A percentile compares a stretch with the other conserved stretches of the same genome.
Conservation (phyloP, 2,797 vertebrate species). For the Lophotriccus pileatus region DNA sequence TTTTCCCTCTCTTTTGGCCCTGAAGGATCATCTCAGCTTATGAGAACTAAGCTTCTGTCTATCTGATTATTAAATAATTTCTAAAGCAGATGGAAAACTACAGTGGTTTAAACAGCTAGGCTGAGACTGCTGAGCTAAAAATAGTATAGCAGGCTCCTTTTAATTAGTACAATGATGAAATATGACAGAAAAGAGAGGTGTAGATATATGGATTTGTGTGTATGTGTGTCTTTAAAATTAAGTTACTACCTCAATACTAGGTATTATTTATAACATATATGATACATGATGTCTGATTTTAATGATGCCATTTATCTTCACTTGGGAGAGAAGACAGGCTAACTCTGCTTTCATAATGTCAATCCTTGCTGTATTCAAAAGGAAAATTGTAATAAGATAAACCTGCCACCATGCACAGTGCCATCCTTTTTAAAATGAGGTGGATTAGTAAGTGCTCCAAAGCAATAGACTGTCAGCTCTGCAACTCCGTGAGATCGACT, state of each 20-base stretch:
- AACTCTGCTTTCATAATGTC: slow-evolving; percentile 51
- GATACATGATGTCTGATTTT: slow-evolving; percentile 64
- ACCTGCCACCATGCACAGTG: background rate
- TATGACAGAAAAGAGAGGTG: slow-evolving; percentile 58
- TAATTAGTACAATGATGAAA: slow-evolving; percentile 66
- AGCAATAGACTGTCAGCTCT: background rate
- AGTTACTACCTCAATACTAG: slow-evolving; percentile 55
- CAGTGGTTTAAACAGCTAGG: slow-evolving; percentile 59
- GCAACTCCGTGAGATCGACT: fast-evolving
- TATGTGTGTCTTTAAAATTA: slow-evolving; percentile 60
- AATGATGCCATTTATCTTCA: slow-evolving; percentile 66
- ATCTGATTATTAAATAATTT: slow-evolving; percentile 67
- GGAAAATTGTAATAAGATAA: slow-evolving; percentile 47
- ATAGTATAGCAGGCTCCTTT: slow-evolving; percentile 54
- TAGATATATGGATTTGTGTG: slow-evolving; percentile 56
- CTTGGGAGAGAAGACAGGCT: slow-evolving; percentile 25
- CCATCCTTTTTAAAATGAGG: slow-evolving; percentile 28
- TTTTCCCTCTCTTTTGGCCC: slow-evolving; percentile 24
- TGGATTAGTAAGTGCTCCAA: background rate
- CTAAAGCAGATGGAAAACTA: slow-evolving; percentile 61
- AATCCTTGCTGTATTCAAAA: slow-evolving; percentile 40
- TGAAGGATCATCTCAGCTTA: slow-evolving; percentile 56
- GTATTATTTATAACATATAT: slow-evolving; percentile 65
- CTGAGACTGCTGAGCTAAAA: slow-evolving; percentile 54
- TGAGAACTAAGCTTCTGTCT: slow-evolving; percentile 54